Evolutionary conservation across 2,113 vertebrate genomes (phyloP).

Genomic region (Camelus bactrianus): DNA sequence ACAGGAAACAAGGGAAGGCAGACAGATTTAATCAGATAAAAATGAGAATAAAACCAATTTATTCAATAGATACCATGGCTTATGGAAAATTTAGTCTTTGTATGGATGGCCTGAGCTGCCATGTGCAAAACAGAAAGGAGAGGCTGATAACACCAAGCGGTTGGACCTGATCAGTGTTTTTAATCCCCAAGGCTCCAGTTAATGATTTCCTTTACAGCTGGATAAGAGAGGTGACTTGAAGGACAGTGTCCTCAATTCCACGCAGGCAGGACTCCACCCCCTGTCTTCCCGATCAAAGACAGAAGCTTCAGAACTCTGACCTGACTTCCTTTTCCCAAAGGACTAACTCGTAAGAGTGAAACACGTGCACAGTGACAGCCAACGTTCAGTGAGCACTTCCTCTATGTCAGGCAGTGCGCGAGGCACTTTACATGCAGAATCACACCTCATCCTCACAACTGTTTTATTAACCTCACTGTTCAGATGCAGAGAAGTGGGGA

Average conservation of each 20-base stretch:
- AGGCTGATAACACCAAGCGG: neutral
- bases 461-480: neutral
- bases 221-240: neutral
- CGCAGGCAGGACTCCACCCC: neutral
- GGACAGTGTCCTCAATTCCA: neutral
- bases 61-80: neutral
- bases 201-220: neutral
- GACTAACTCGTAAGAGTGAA: neutral
- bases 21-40: neutral
- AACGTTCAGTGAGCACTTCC: accelerated
- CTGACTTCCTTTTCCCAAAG: neutral
- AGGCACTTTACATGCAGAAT: accelerated
- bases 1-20: neutral
- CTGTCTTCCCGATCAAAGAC: neutral
- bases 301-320: neutral
- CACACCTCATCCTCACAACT: neutral
- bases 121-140: neutral
- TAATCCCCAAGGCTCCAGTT: neutral
- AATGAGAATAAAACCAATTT: neutral
- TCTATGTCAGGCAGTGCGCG: accelerated
- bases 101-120: neutral
- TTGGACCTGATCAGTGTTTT: neutral
- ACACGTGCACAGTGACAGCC: neutral
- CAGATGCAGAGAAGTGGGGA: neutral
- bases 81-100: neutral